Evolutionary conservation across 2,113 vertebrate species (phyloP).

Genomic region (Elaphurus davidianus): DNA sequence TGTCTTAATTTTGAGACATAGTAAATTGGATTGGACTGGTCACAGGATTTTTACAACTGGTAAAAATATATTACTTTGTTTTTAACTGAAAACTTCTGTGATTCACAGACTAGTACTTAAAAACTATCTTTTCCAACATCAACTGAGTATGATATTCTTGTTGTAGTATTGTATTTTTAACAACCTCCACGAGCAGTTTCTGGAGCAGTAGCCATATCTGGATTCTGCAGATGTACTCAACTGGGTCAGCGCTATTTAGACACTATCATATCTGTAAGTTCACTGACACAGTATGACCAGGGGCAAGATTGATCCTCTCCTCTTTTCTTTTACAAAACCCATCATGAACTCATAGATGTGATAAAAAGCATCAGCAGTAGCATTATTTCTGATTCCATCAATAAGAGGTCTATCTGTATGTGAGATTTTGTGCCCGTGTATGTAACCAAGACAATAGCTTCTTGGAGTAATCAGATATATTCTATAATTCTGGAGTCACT

Average conservation of each 20-base stretch:
- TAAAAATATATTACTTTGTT: neutral
- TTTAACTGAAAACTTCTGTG: neutral
- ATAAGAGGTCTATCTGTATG: neutral
- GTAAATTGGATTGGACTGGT: neutral
- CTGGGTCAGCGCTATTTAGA: neutral
- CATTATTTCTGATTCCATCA: neutral
- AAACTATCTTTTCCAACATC: neutral
- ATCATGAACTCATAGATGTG: neutral
- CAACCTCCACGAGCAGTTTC: neutral
- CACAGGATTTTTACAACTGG: neutral
- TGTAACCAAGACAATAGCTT: neutral
- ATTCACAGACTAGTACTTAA: neutral
- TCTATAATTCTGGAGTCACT: neutral
- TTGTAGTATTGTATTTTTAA: neutral
- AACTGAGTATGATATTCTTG: neutral
- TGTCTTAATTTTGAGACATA: slow-evolving; percentile 1
- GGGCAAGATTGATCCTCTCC: neutral
- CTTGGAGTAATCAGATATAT: neutral
- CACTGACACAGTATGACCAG: neutral
- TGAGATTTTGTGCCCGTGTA: neutral
- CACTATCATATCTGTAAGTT: neutral
- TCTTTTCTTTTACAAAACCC: neutral
- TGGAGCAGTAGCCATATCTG: neutral
- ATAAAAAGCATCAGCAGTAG: neutral
- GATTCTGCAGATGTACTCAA: neutral